Evolutionary conservation across 2,888 invertebrate species (phyloP), one percentile per base, ranked within the genome.

Genomic region (Xestia rhomboidea): DNA sequence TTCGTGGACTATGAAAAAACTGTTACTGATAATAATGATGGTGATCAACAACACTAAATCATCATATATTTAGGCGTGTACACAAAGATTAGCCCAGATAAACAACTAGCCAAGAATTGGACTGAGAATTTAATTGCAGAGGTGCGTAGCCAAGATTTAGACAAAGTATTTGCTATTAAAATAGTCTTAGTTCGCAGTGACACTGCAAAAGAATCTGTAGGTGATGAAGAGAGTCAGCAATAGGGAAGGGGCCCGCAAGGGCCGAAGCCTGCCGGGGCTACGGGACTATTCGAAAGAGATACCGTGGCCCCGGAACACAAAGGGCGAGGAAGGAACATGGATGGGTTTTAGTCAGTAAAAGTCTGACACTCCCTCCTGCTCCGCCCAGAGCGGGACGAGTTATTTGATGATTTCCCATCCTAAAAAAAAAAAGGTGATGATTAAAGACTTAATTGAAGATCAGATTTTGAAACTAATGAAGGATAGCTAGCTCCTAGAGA

Each of bases 51-150:
- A 15, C n/a, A 68, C 34, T 68, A 57, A 68, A 62, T 81, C 46
- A 62, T 60, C 7, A 0, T 38, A 44, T 41, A 81, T 67, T 54
- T 68, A 85, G 67, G 69, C n/a, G 18, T 76, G 41, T 68, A 2
- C 27, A 54, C 46, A 49, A 46, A 70, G 82, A 46, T 60, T 81
- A 85, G 70, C 85, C 83, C 44, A 85, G 69, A 73, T 85, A 73
- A 72, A 76, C 60, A 67, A 73, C 77, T 41, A 70, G 83, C 85
- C 85, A 83, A 83, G 73, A 85, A 71, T 83, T 62, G 8, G 57
- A 72, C 38, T 51, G 67, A 54, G 69, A 85, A 69, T 85, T 62
- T 76, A 70, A 85, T 73, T 64, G 27, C 57, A 46, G 51, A 63
- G 51, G n/a, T 62, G 18, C 38, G 34, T 27, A 82, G 83, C 85